Evolutionary conservation across 2,113 vertebrate species (phyloP).

Genomic region (Lepidothrix coronata): DNA sequence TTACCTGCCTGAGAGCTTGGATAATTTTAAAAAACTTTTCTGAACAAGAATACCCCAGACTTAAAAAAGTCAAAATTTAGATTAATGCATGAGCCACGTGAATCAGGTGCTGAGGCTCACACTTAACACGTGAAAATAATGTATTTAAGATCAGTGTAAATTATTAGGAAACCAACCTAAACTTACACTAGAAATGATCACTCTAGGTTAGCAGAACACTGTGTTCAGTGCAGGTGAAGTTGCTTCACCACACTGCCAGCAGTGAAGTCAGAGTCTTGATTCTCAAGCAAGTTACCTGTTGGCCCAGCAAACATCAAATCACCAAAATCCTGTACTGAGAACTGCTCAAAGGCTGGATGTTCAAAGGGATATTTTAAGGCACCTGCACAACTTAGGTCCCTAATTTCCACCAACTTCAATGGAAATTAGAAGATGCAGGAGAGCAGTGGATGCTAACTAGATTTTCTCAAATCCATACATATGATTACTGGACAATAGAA

Average conservation of each 20-base stretch:
- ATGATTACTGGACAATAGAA: not conserved
- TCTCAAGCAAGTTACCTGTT: not conserved
- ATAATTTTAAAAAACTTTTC: not conserved
- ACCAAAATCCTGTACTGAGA: not conserved
- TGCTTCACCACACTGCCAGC: not conserved
- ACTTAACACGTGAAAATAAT: rapidly evolving
- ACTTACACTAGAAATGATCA: not conserved
- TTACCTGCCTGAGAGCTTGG: not conserved
- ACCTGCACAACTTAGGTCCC: not conserved
- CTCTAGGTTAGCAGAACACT: not conserved
- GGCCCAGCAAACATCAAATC: not conserved
- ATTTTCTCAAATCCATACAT: not conserved
- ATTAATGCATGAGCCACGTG: not conserved
- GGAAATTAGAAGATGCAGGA: not conserved
- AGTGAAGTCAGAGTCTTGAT: not conserved
- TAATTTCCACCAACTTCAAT: not conserved
- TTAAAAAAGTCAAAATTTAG: not conserved
- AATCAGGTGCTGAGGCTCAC: not conserved
- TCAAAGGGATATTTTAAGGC: not conserved
- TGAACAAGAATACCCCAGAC: not conserved
- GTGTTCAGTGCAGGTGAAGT: not conserved
- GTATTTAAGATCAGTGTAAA: not conserved
- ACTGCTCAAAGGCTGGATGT: not conserved
- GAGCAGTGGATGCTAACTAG: not conserved
- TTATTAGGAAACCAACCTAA: not conserved